Evolutionary conservation across 2,113 vertebrate genomes (phyloP).

Genomic region (Eretmochelys imbricata): DNA sequence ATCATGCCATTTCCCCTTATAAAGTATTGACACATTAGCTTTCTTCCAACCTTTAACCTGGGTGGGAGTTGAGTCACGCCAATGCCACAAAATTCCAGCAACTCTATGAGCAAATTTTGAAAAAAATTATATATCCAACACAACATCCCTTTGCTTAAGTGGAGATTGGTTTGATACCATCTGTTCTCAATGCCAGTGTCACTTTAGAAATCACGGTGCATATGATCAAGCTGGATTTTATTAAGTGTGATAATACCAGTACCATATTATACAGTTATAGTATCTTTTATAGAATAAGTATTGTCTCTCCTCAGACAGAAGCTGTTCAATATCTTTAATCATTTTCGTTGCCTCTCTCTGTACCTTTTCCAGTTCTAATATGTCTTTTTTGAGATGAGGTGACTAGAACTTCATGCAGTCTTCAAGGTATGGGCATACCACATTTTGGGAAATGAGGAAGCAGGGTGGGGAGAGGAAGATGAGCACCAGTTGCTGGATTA

Average conservation of each 20-base stretch:
- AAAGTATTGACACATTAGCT: too few relatives aligned
- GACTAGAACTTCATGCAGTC: too few relatives aligned
- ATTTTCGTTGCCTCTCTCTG: too few relatives aligned
- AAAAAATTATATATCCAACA: neutral
- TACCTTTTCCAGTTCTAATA: too few relatives aligned
- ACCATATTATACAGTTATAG: neutral
- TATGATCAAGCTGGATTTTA: neutral
- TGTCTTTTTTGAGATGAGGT: too few relatives aligned
- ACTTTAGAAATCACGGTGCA: neutral
- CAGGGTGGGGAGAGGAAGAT: neutral
- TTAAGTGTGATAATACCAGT: neutral
- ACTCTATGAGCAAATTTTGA: neutral
- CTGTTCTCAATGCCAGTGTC: neutral
- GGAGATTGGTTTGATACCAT: too few relatives aligned
- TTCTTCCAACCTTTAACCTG: too few relatives aligned
- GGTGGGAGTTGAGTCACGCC: neutral
- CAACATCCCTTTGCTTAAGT: neutral
- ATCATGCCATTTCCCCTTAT: neutral
- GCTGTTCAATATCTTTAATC: too few relatives aligned
- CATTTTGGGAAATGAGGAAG: neutral
- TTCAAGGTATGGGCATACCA: too few relatives aligned
- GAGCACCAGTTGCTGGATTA: neutral
- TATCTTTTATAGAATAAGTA: neutral
- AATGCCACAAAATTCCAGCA: neutral
- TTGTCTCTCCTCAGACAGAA: neutral